These are phyloP conservation scores for Nycticryphes semicollaris DNA, from an alignment of 2,113 vertebrate species.

Conservation along the genomic window DNA sequence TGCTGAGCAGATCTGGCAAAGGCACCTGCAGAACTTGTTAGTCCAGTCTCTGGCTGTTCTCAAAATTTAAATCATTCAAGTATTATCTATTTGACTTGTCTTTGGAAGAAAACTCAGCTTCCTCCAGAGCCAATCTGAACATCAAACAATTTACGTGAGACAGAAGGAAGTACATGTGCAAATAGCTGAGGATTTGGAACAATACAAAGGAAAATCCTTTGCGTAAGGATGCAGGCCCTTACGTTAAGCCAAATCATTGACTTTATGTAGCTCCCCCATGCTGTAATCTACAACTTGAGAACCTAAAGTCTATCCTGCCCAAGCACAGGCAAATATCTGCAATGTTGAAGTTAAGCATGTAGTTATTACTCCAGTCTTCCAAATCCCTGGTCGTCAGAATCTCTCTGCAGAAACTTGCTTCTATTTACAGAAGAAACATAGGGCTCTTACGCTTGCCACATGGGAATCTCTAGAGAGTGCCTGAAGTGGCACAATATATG, in stretches of 20 bases:
- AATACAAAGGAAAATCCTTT: background rate
- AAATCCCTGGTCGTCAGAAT: background rate
- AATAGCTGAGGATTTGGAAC: constrained; percentile 4
- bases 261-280: background rate
- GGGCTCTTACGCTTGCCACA: background rate
- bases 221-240: background rate
- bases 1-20: background rate
- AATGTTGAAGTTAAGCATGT: background rate
- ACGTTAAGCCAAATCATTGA: background rate
- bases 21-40: constrained; percentile 9
- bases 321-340: background rate
- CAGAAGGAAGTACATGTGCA: constrained; percentile 15
- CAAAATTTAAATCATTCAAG: constrained; percentile 11
- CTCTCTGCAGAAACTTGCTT: background rate
- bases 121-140: background rate
- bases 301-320: background rate
- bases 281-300: background rate
- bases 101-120: constrained; percentile 26
- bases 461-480: background rate
- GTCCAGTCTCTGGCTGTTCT: background rate
- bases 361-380: background rate
- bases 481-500: background rate
- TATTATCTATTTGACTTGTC: constrained; percentile 21
- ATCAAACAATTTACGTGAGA: background rate
- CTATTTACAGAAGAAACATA: background rate